Evolutionary conservation across 2,113 vertebrate species (phyloP).

Genomic region (Amia ocellicauda): DNA sequence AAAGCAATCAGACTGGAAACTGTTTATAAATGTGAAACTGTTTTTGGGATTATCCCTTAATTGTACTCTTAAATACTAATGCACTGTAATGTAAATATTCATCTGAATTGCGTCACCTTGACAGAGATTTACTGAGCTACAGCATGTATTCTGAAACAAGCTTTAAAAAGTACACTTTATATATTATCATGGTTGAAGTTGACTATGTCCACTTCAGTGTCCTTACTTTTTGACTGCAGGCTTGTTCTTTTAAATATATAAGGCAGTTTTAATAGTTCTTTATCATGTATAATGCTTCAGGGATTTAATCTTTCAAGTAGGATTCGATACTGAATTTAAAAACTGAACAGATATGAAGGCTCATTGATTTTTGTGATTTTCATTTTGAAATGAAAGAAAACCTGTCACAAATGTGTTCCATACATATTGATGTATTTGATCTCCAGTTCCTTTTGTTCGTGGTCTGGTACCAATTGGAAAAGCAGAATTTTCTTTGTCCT

Average conservation of each 20-base stretch:
- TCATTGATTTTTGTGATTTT: slow-evolving; percentile 18
- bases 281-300: slow-evolving; percentile 9
- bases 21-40: no score
- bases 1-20: no score
- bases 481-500: no score
- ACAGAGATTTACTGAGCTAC: not conserved
- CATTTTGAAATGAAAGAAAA: slow-evolving; percentile 11
- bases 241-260: slow-evolving; percentile 3
- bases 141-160: not conserved
- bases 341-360: slow-evolving; percentile 10
- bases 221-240: not conserved
- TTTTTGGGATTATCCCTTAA: no score
- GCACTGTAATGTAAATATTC: not conserved
- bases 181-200: not conserved
- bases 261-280: slow-evolving; percentile 14
- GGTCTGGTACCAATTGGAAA: not conserved
- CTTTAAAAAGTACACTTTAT: not conserved
- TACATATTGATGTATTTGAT: slow-evolving; percentile 15
- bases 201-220: not conserved
- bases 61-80: no score
- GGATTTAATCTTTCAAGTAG: slow-evolving; percentile 1
- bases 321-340: not conserved
- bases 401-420: slow-evolving; percentile 4
- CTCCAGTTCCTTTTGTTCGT: slow-evolving; percentile 9
- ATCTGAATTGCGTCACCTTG: not conserved